A percentile compares a stretch with the other conserved stretches of the same genome.
Conservation (phyloP, 1,140 invertebrate genomes). For the Cotesia typhae region DNA sequence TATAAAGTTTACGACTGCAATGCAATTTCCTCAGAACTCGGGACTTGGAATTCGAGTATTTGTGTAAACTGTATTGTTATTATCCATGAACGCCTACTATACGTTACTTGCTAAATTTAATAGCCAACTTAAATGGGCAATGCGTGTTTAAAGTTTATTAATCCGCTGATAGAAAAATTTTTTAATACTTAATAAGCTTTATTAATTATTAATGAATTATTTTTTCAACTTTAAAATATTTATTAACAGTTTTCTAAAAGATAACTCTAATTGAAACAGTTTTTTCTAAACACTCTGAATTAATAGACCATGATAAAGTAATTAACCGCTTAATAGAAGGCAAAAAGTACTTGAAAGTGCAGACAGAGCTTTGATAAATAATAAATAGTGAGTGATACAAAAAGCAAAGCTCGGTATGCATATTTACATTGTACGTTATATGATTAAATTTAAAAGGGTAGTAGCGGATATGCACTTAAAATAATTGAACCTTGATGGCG, state of each 20-base stretch:
- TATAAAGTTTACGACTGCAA: slow-evolving; percentile 18
- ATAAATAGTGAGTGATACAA: background rate
- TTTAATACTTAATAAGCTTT: no score
- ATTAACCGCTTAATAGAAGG: no score
- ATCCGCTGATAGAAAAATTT: slow-evolving; percentile 4
- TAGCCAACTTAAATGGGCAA: background rate
- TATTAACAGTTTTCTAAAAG: no score
- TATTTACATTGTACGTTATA: background rate
- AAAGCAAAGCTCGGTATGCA: background rate
- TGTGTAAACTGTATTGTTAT: no score
- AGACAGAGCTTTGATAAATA: no score
- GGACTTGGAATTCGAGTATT: no score
- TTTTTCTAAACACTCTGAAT: no score
- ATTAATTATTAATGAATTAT: no score
- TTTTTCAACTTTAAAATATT: no score
- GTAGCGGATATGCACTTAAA: slow-evolving; percentile 21
- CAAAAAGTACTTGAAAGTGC: no score
- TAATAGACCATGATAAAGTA: no score
- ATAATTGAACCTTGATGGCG: slow-evolving; percentile 15
- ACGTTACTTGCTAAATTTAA: slow-evolving; percentile 4
- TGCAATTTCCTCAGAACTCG: slow-evolving; percentile 17
- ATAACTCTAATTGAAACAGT: no score
- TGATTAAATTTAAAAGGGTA: slow-evolving; percentile 1
- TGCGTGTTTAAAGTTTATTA: background rate
- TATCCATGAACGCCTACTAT: background rate